phyloP scores from a whole-genome alignment of 2,113 vertebrate genomes.

The Ochotona curzoniae region DNA sequence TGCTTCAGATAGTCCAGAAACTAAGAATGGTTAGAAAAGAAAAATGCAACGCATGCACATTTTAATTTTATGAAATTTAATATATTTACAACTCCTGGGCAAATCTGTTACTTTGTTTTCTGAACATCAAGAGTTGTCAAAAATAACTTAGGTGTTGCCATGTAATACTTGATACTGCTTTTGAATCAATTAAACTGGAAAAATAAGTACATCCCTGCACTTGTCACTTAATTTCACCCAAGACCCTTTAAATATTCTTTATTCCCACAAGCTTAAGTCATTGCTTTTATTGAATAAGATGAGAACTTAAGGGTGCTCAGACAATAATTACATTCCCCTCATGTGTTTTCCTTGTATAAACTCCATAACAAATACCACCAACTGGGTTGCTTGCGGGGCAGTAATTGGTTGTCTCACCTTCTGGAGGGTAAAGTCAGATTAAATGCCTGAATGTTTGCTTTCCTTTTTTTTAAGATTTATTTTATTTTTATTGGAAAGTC shows the following conservation, averaged over 20 bases:
- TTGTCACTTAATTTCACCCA: background rate
- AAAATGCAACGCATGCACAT: no score
- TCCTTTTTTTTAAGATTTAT: background rate
- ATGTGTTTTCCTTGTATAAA: background rate
- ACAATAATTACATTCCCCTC: background rate
- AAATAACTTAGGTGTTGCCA: background rate
- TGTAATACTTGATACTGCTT: background rate
- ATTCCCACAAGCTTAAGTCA: background rate
- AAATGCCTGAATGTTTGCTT: background rate
- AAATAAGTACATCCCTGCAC: background rate
- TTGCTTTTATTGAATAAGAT: background rate
- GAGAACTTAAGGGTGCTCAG: background rate
- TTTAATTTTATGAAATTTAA: no score
- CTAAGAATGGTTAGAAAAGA: no score
- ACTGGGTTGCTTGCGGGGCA: background rate
- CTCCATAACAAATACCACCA: background rate
- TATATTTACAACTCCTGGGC: no score
- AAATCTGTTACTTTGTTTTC: background rate
- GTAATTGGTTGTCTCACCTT: background rate
- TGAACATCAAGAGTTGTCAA: background rate
- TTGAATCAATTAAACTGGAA: background rate
- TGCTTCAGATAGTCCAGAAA: no score
- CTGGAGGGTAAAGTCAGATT: background rate
- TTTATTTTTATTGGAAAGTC: no score
- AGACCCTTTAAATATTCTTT: background rate